These are phyloP conservation scores for Emydocephalus ijimae DNA, from an alignment of 2,113 vertebrate species.

Conservation along the genomic window DNA sequence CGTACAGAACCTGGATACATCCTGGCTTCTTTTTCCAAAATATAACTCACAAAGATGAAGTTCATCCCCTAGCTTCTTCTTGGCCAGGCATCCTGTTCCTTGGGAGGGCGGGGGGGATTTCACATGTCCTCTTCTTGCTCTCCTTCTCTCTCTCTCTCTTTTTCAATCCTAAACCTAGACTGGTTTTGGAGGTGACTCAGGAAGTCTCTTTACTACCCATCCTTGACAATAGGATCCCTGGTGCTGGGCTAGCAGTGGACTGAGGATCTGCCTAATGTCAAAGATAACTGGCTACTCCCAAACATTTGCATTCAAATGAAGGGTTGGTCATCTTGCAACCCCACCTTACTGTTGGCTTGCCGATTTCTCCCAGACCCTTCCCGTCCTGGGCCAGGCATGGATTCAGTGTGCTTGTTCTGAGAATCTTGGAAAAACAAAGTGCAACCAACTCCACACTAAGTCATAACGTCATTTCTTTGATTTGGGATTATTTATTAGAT, in stretches of 20 bases:
- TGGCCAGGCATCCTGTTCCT: conserved; percentile 80
- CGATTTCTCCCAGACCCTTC: conserved; percentile 60
- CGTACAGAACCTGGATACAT: conserved; percentile 90
- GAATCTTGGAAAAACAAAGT: neutral
- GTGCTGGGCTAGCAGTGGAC: conserved; percentile 79
- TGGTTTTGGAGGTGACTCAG: conserved; percentile 75
- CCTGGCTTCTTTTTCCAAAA: conserved; percentile 86
- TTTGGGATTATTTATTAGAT: neutral
- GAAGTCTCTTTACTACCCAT: conserved; percentile 80
- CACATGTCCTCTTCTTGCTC: conserved; percentile 39
- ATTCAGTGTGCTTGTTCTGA: neutral
- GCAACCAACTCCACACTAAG: neutral
- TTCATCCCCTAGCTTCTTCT: conserved; percentile 62
- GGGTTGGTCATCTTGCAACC: conserved; percentile 68
- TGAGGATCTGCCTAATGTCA: conserved; percentile 82
- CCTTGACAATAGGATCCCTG: conserved; percentile 85
- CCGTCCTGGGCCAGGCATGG: neutral
- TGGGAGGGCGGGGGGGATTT: conserved; percentile 27
- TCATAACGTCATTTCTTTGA: neutral
- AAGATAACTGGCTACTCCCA: conserved; percentile 77
- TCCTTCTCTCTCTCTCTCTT: conserved; percentile 61
- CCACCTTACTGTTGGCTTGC: conserved; percentile 74
- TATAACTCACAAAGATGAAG: conserved; percentile 87
- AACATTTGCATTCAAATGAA: conserved; percentile 91
- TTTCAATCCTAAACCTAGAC: conserved; percentile 52